phyloP scores from a whole-genome alignment of 2,797 vertebrate species.

The Sebastes umbrosus region DNA sequence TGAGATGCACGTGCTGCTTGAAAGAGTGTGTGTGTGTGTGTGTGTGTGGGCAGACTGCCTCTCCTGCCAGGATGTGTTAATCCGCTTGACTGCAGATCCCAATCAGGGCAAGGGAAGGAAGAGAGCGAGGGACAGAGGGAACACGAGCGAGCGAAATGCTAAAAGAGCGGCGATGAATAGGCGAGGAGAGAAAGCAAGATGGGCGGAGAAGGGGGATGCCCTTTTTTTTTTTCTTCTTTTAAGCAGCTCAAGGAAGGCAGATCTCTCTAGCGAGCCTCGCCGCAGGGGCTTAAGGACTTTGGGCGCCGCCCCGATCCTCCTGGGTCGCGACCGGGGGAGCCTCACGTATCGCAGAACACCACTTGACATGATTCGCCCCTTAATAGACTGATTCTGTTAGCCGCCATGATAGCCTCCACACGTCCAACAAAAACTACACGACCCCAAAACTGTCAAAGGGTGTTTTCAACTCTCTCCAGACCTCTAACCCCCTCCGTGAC shows the following conservation, averaged over 20 bases:
- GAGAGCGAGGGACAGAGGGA: conserved; percentile 59
- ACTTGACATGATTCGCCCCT: neutral
- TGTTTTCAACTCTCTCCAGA: neutral
- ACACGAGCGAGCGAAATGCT: conserved; percentile 44
- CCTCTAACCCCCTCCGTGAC: neutral
- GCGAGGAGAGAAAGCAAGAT: conserved; percentile 27
- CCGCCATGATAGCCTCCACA: neutral
- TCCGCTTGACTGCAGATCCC: conserved; percentile 84
- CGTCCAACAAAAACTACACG: neutral
- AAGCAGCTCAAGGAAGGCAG: conserved; percentile 54
- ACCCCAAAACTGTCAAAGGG: neutral
- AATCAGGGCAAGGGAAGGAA: conserved; percentile 77
- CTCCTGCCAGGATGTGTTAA: conserved; percentile 85
- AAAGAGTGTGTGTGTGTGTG: conserved; percentile 12
- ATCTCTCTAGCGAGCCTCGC: conserved; percentile 24
- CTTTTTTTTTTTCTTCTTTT: conserved; percentile 40
- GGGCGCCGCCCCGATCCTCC: conserved; percentile 24
- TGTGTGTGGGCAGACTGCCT: conserved; percentile 69
- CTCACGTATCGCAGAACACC: neutral
- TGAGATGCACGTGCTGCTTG: conserved; percentile 67
- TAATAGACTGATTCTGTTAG: conserved; percentile 4
- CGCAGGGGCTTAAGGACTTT: conserved; percentile 41
- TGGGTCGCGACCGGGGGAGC: conserved; percentile 6
- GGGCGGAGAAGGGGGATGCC: conserved; percentile 52
- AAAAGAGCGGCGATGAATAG: conserved; percentile 52